phyloP scores from a whole-genome alignment of 2,888 invertebrate genomes.

The Geotrupes spiniger region DNA sequence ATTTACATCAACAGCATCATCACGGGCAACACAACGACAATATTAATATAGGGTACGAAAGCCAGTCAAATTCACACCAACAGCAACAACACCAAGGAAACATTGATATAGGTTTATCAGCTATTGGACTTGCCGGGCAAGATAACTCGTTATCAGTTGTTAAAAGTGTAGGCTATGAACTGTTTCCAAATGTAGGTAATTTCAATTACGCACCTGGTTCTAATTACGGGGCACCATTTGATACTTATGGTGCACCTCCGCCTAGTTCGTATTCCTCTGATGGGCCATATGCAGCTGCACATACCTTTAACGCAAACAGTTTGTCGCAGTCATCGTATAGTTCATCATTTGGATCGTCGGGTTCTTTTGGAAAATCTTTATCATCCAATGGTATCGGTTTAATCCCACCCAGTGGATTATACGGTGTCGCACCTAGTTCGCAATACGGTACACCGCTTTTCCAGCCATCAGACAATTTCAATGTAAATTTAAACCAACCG shows the following conservation, averaged over 20 bases:
- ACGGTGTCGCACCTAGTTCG: constrained; percentile 60
- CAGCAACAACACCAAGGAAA: constrained; percentile 13
- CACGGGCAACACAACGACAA: constrained; percentile 3
- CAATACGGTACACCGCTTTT: constrained; percentile 49
- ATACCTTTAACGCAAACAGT: constrained; percentile 47
- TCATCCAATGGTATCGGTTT: constrained; percentile 47
- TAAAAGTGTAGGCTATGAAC: constrained; percentile 50
- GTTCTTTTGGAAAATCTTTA: constrained; percentile 41
- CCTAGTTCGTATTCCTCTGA: constrained; percentile 41
- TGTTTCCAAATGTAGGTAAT: constrained; percentile 31
- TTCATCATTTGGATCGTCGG: constrained; percentile 23
- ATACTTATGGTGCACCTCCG: constrained; percentile 41
- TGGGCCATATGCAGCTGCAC: constrained; percentile 44
- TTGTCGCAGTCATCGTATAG: constrained; percentile 15
- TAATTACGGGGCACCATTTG: constrained; percentile 10
- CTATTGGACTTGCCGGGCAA: constrained; percentile 29
- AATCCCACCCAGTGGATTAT: constrained; percentile 60
- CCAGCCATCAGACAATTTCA: constrained; percentile 28
- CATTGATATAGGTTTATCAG: constrained; percentile 27
- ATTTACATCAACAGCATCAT: constrained; percentile 8
- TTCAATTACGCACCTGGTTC: constrained; percentile 16
- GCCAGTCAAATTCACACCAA: too few species aligned
- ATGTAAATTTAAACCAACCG: constrained; percentile 50
- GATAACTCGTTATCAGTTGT: constrained; percentile 43
- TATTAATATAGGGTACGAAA: background rate